These are phyloP conservation scores for Drosophila conformis DNA, from an alignment of 2,888 invertebrate species.

Conservation along the genomic window DNA sequence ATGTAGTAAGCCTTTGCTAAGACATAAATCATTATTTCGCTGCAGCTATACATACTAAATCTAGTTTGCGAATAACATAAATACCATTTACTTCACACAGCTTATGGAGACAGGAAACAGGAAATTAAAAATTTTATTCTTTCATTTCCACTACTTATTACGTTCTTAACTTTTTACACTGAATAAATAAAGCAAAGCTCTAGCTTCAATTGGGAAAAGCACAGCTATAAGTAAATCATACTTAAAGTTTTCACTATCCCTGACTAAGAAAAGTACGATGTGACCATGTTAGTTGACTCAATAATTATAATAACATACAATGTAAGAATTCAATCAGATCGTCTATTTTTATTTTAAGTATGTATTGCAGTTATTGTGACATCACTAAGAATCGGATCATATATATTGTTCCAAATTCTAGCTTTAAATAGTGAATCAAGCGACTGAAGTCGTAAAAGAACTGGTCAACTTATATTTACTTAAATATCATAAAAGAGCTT, in stretches of 20 bases:
- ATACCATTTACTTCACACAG: neutral
- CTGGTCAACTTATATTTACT: neutral
- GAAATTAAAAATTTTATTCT: neutral
- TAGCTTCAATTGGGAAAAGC: conserved; percentile 15
- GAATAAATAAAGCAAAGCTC: conserved; percentile 5
- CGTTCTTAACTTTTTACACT: neutral
- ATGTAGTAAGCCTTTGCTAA: neutral
- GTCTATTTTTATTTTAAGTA: neutral
- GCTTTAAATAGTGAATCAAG: neutral
- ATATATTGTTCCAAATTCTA: neutral
- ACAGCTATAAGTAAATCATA: conserved; percentile 21
- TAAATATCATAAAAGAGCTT: neutral
- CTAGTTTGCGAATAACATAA: neutral
- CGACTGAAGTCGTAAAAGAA: no score
- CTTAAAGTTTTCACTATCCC: conserved; percentile 28
- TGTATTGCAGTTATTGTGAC: neutral
- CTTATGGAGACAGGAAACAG: neutral
- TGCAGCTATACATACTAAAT: neutral
- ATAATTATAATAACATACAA: no score
- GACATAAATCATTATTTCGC: neutral
- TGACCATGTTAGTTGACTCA: neutral
- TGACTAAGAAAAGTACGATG: neutral
- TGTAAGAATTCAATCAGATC: neutral
- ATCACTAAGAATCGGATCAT: no score
- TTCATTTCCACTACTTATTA: neutral